phyloP scores from a whole-genome alignment of 1,140 invertebrate species.

The Harpegnathos saltator region DNA sequence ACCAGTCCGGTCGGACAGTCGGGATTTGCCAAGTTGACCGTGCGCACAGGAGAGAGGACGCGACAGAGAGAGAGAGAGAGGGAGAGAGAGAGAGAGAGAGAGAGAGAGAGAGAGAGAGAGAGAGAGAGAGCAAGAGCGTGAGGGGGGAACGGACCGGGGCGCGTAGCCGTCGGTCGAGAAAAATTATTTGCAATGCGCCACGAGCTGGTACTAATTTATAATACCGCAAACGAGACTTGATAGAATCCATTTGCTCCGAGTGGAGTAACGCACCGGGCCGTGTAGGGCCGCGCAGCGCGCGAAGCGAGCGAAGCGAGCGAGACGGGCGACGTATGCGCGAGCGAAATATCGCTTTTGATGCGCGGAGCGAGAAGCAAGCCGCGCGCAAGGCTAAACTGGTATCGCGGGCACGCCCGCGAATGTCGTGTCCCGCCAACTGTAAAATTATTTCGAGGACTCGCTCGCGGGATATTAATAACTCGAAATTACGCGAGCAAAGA shows the following conservation, averaged over 20 bases:
- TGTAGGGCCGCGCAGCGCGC: background rate
- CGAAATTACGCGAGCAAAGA: constrained; percentile 42
- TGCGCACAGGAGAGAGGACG: constrained; percentile 28
- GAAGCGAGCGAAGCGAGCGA: constrained; percentile 27
- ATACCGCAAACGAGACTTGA: constrained; percentile 55
- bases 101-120: too few species aligned
- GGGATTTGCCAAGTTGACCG: constrained; percentile 54
- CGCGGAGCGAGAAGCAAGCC: too few species aligned
- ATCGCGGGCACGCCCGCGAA: background rate
- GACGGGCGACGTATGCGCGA: background rate
- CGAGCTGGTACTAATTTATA: constrained; percentile 52
- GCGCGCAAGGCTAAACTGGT: constrained; percentile 26
- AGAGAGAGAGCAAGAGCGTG: too few species aligned
- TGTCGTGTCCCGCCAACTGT: background rate
- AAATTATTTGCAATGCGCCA: constrained; percentile 44
- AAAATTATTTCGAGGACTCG: constrained; percentile 37
- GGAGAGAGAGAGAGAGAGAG: too few species aligned
- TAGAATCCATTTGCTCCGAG: constrained; percentile 52
- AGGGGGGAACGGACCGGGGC: too few species aligned
- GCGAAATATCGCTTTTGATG: constrained; percentile 41
- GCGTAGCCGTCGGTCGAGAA: constrained; percentile 30
- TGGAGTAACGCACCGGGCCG: constrained; percentile 35
- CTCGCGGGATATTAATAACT: constrained; percentile 30
- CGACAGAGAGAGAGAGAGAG: background rate
- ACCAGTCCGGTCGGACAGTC: constrained; percentile 46